Conservation (phyloP, 2,888 invertebrate species). For the Phania funesta region DNA sequence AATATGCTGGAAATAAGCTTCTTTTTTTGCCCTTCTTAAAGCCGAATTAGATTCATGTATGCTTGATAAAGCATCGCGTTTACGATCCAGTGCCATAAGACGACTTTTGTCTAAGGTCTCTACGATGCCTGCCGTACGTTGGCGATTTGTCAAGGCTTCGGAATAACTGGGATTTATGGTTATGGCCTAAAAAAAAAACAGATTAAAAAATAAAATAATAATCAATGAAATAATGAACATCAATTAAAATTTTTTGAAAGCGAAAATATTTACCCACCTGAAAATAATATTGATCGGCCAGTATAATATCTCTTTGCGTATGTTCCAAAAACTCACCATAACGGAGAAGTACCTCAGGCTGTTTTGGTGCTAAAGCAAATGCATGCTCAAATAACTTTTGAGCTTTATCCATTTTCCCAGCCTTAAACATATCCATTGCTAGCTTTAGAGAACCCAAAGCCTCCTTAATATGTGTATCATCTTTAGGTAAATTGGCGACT, state of each 20-base stretch:
- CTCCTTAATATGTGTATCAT: constrained; percentile 82
- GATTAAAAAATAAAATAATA: background rate
- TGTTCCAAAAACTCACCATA: constrained; percentile 96
- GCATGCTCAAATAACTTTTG: constrained; percentile 94
- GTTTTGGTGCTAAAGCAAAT: constrained; percentile 92
- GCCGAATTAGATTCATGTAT: constrained; percentile 91
- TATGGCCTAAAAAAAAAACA: constrained; percentile 83
- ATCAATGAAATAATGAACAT: too few relatives aligned
- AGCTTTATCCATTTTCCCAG: constrained; percentile 92
- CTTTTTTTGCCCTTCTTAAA: constrained; percentile 92
- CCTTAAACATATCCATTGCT: constrained; percentile 90
- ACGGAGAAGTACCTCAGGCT: constrained; percentile 94
- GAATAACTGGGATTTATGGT: constrained; percentile 91
- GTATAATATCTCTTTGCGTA: constrained; percentile 90
- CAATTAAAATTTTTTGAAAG: too few relatives aligned
- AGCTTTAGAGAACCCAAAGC: constrained; percentile 92
- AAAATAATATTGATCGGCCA: constrained; percentile 94
- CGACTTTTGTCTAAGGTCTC: constrained; percentile 90
- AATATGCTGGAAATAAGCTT: constrained; percentile 97
- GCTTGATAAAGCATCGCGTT: constrained; percentile 89
- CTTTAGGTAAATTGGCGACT: constrained; percentile 69
- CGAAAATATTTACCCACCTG: constrained; percentile 82
- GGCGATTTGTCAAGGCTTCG: constrained; percentile 89
- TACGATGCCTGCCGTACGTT: constrained; percentile 92
- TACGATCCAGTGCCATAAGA: constrained; percentile 86